phyloP scores from a whole-genome alignment of 2,113 vertebrate genomes.

The Tyrannus savana region DNA sequence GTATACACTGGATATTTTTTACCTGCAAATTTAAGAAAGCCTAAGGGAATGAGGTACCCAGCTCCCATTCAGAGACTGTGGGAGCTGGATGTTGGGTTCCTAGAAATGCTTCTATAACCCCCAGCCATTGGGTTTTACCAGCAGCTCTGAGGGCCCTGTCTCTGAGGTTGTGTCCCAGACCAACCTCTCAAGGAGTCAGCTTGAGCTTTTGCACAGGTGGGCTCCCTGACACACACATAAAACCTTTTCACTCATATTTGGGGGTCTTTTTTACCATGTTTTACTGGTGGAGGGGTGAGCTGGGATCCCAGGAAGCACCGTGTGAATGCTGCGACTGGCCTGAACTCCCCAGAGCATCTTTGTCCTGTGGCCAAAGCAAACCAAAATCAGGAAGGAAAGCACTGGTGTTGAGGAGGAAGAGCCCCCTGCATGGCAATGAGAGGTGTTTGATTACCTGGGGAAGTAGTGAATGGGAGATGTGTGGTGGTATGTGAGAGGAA shows the following conservation, averaged over 20 bases:
- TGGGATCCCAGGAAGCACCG: neutral
- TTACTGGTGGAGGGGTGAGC: neutral
- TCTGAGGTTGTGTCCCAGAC: neutral
- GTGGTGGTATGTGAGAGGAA: neutral
- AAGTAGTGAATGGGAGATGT: neutral
- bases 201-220: neutral
- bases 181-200: neutral
- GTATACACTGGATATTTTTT: neutral
- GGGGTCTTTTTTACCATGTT: neutral
- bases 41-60: neutral
- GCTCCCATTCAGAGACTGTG: neutral
- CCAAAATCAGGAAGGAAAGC: neutral
- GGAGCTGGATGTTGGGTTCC: neutral
- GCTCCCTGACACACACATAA: neutral
- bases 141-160: neutral
- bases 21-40: neutral
- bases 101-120: neutral
- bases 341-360: neutral
- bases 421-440: accelerated
- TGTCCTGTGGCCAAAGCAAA: neutral
- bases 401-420: neutral
- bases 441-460: neutral
- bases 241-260: accelerated
- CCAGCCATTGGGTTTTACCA: neutral
- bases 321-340: neutral